Percentiles rank a stretch among this genome's conserved stretches.
Evolutionary conservation across 2,113 vertebrate species (phyloP).

Genomic region (Misgurnus mizolepis): DNA sequence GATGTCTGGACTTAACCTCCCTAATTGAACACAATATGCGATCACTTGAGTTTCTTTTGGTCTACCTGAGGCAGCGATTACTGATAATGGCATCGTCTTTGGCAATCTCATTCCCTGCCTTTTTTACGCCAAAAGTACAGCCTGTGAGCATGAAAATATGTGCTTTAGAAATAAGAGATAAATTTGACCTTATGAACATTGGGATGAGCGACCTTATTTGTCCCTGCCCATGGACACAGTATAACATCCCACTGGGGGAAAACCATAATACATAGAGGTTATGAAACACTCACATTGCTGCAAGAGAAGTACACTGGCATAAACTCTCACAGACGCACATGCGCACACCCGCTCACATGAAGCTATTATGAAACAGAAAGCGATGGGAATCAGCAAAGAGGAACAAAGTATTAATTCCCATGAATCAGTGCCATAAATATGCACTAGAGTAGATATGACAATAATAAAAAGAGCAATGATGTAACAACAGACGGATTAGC

Average conservation of each 20-base stretch:
- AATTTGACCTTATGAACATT: constrained; percentile 6
- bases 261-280: constrained; percentile 18
- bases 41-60: constrained; percentile 1
- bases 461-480: constrained; percentile 5
- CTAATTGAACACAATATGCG: constrained; percentile 10
- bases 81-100: constrained; percentile 23
- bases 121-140: neutral
- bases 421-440: constrained; percentile 9
- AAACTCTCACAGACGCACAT: neutral
- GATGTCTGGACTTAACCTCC: constrained; percentile 25
- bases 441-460: constrained; percentile 11
- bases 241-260: neutral
- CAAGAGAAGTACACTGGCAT: neutral
- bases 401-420: constrained; percentile 17
- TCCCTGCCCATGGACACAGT: no score
- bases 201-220: neutral
- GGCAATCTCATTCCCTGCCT: neutral
- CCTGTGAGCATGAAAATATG: neutral
- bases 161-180: constrained; percentile 6
- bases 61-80: constrained; percentile 18
- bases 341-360: neutral
- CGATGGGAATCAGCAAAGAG: neutral
- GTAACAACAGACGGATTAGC: constrained; percentile 23
- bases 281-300: constrained; percentile 28
- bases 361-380: constrained; percentile 11